A percentile compares a stretch with the other conserved stretches of the same genome.
phyloP scores from a whole-genome alignment of 1,140 invertebrate genomes.

The Lineus longissimus region DNA sequence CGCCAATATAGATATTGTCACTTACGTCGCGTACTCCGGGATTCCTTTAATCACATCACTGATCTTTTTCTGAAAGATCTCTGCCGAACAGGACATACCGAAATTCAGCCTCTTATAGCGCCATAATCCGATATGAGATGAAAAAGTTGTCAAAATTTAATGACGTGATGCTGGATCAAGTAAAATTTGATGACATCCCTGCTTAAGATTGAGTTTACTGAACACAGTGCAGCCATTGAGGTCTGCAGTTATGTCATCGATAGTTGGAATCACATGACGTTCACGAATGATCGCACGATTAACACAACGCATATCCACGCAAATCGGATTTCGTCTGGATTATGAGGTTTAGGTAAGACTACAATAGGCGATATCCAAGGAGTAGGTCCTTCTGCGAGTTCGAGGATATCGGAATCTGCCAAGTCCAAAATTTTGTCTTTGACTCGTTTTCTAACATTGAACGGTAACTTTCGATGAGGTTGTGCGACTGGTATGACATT shows the following conservation, averaged over 20 bases:
- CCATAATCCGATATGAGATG: neutral
- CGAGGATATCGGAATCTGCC: conserved; percentile 27
- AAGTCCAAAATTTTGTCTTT: conserved; percentile 25
- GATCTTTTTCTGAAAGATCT: neutral
- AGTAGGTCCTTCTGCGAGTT: conserved; percentile 24
- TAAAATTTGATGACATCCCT: conserved; percentile 19
- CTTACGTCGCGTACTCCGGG: neutral
- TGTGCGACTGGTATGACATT: conserved; percentile 17
- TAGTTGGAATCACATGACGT: too few relatives aligned
- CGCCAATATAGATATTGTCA: conserved; percentile 14
- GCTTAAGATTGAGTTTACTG: conserved; percentile 23
- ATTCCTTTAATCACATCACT: neutral
- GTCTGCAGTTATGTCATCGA: conserved; percentile 31
- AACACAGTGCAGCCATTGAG: conserved; percentile 25
- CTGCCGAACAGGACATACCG: conserved; percentile 5
- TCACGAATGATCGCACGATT: conserved; percentile 25
- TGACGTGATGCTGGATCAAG: neutral
- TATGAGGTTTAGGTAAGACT: conserved; percentile 18
- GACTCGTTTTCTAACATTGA: conserved; percentile 20
- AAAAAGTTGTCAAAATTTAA: conserved; percentile 3
- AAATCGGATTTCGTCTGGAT: conserved; percentile 25
- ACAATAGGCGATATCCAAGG: conserved; percentile 30
- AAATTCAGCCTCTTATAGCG: conserved; percentile 3
- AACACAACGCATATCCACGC: conserved; percentile 31
- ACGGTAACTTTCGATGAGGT: conserved; percentile 19